phyloP scores from a whole-genome alignment of 2,888 invertebrate species.

The Trilocha varians region DNA sequence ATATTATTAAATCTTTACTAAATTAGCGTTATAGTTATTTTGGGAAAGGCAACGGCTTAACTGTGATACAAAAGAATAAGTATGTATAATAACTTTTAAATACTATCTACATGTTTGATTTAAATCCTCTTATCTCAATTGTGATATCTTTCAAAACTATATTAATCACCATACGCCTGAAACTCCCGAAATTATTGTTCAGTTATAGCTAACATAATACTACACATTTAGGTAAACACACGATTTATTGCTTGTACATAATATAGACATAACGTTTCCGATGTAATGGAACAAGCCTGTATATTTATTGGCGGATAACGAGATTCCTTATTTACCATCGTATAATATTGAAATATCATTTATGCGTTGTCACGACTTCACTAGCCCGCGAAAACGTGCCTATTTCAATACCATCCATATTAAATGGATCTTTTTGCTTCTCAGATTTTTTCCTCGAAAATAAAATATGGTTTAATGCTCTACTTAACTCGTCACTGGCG shows the following conservation, averaged over 20 bases:
- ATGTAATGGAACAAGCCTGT: slow-evolving; percentile 4
- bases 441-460: slow-evolving; percentile 2
- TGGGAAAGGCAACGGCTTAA: too few species aligned
- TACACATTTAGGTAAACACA: neutral
- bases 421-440: neutral
- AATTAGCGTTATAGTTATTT: too few species aligned
- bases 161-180: too few species aligned
- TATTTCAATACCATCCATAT: neutral
- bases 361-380: slow-evolving; percentile 1
- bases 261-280: neutral
- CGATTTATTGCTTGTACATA: neutral
- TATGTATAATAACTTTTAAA: too few species aligned
- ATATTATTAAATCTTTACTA: too few species aligned
- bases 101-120: too few species aligned
- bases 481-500: too few species aligned
- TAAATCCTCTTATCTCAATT: too few species aligned
- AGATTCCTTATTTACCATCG: slow-evolving; percentile 2
- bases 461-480: neutral
- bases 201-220: too few species aligned
- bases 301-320: slow-evolving; percentile 4
- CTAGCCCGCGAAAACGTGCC: neutral
- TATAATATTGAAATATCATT: slow-evolving; percentile 1
- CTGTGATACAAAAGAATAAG: too few species aligned
- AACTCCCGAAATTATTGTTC: too few species aligned
- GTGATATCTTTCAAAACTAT: too few species aligned